phyloP scores from a whole-genome alignment of 2,113 vertebrate genomes.

The Salminus brasiliensis region DNA sequence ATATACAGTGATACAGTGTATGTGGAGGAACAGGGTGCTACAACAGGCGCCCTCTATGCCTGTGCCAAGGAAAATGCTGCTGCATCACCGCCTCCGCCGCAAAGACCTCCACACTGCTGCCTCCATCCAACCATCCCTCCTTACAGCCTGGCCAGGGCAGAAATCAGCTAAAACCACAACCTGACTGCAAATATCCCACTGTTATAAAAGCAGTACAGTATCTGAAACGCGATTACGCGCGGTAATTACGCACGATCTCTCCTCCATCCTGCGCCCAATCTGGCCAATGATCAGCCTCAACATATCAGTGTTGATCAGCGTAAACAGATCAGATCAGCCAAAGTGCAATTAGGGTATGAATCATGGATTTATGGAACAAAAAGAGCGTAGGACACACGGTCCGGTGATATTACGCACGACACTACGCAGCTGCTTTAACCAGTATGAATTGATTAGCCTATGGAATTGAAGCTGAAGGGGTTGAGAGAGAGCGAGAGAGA shows the following conservation, averaged over 20 bases:
- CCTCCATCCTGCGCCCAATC: slow-evolving; percentile 25
- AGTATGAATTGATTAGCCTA: not conserved
- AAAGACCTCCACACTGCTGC: slow-evolving; percentile 64
- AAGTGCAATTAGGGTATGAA: slow-evolving; percentile 41
- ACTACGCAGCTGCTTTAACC: not conserved
- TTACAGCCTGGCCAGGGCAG: slow-evolving; percentile 9
- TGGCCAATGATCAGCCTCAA: slow-evolving; percentile 38
- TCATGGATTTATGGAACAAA: slow-evolving; percentile 35
- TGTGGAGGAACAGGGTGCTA: not conserved
- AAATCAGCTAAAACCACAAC: not conserved
- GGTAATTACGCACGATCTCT: no score
- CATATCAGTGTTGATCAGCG: slow-evolving; percentile 66
- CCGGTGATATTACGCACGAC: not conserved
- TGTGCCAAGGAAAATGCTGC: slow-evolving; percentile 73
- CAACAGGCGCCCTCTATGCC: slow-evolving; percentile 8
- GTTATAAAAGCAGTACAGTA: slow-evolving; percentile 41
- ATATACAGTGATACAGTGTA: not conserved
- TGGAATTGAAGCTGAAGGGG: not conserved
- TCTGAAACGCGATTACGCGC: not conserved
- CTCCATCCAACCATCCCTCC: slow-evolving; percentile 51
- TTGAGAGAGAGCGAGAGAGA: no score
- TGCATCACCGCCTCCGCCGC: slow-evolving; percentile 80
- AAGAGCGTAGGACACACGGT: not conserved
- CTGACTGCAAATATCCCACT: not conserved
- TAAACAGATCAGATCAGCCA: slow-evolving; percentile 52